Base-by-base conservation (phyloP, 2,888 invertebrate genomes). In the Nebria brevicollis region DNA sequence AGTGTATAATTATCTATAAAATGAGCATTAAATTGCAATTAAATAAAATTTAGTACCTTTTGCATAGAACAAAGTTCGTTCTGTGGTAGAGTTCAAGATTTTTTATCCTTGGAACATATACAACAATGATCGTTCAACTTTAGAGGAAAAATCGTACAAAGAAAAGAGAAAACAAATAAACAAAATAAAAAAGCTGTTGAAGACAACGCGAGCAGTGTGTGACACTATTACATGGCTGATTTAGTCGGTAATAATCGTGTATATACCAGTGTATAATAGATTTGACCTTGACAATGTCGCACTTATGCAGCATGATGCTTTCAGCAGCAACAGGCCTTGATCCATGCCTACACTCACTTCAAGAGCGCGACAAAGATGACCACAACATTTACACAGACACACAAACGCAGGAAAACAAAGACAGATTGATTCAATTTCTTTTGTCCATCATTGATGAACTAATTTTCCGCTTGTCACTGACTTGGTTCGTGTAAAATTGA, bases 251-350 rank as follows among this genome's bases (percentile, higher is more conserved):
- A 80, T 80, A 75, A 80, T 80, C 75, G 75, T 80, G 75, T 75
- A 68, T 41, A 68, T 68, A 41, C 72, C 72, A 78, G 72, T 75
- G 75, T 75, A 75, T 80, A 80, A 80, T 80, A 70, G 75, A 75
- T 80, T 80, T 75, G 80, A 80, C 80, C 80, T 80, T 80, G 80
- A 80, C 80, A 80, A 75, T 80, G 80, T 80, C 80, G 75, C 75
- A 72, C 72, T 7, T 75, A 70, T 54, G 54, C 75, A 80, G 80
- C 80, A 80, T 79, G 79, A 79, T 75, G 79, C 75, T 15, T n/a
- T 80, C 54, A 66, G 70, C 54, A 54, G 54, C 54, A 54, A 13
- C 8, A 54, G 13, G 54, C 54, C 54, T 54, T 54, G 11, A 54
- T 54, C 54, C 54, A 54, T 54, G 13, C 54, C 54, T 54, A 54